A percentile compares a stretch with the other conserved stretches of the same genome.
These are phyloP conservation scores for Syngnathus rostellatus DNA, from an alignment of 2,797 vertebrate genomes.

Conservation along the genomic window DNA sequence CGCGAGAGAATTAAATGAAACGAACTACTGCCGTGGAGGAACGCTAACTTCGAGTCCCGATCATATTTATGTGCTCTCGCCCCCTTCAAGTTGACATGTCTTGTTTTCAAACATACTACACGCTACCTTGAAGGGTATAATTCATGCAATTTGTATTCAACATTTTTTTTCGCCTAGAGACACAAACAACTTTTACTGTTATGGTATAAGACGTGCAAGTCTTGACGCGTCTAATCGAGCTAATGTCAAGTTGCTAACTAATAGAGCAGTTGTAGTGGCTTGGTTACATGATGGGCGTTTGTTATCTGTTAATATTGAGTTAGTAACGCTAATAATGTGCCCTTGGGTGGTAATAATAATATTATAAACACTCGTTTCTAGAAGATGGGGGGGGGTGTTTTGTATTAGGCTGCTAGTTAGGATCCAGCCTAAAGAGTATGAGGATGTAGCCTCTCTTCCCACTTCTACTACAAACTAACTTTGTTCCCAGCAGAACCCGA, in stretches of 20 bases:
- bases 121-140: slow-evolving; percentile 10
- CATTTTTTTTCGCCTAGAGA: neutral
- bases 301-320: neutral
- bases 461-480: slow-evolving; percentile 41
- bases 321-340: neutral
- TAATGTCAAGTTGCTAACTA: slow-evolving; percentile 40
- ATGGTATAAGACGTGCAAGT: slow-evolving; percentile 6
- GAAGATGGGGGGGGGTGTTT: neutral
- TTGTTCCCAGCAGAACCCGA: slow-evolving; percentile 24
- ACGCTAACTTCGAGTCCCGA: slow-evolving; percentile 31
- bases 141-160: no score
- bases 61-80: slow-evolving; percentile 34
- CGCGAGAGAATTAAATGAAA: neutral
- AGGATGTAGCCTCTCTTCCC: slow-evolving; percentile 36
- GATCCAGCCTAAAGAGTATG: slow-evolving; percentile 34
- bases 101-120: slow-evolving; percentile 52
- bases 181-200: slow-evolving; percentile 8
- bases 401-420: slow-evolving; percentile 43
- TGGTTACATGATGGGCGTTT: neutral
- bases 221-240: slow-evolving; percentile 22
- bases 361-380: neutral
- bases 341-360: no score
- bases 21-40: neutral
- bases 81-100: slow-evolving; percentile 57
- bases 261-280: slow-evolving; percentile 13